Evolutionary conservation across 2,113 vertebrate genomes (phyloP), one percentile per base, ranked within the genome.

Genomic region (Ibidorhyncha struthersii): DNA sequence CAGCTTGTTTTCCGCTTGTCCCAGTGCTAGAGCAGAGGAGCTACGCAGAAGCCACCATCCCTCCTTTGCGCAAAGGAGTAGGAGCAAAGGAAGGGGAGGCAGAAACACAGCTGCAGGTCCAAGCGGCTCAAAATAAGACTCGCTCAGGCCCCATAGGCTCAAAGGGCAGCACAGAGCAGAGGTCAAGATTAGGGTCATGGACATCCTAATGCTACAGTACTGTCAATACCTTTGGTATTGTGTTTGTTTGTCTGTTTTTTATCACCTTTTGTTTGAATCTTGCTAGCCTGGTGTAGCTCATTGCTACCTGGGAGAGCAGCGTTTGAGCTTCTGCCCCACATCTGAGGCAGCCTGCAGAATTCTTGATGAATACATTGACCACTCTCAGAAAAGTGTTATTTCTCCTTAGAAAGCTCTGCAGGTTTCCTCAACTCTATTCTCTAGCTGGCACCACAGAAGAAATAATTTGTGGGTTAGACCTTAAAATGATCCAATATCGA

Each of bases 401-500:
- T 89, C 49, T 96, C 56, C 77, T 95, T 91, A 76, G 69, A 79
- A 96, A n/a, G 40, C 77, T 86, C 67, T 89, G 36, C 47, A 84
- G 73, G 40, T 47, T 93, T 82, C 69, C 86, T 67, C 41, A 74
- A 4, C 40, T 86, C 40, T 63, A 0, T 74, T 84, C 56, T 80
- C 7, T 71, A 95, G 30, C 34, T 78, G 86, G 67, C 49, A 94
- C 52, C 30, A 22, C 0, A 3, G 73, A 69, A 79, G 49, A 92
- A 94, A 66, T 69, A 84, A 69, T 93, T 69, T 80, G 72, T 82
- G 77, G 62, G 66, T 80, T 89, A 89, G 77, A 79, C 72, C 62
- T 96, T 92, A 63, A 94, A 94, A 94, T 55, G 73, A 91, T 92
- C 91, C 62, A 30, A 0, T 82, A 97, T 96, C 12, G 83, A 96